Conservation (phyloP, 2,797 vertebrate genomes). For the Crocodylus rhombifer region DNA sequence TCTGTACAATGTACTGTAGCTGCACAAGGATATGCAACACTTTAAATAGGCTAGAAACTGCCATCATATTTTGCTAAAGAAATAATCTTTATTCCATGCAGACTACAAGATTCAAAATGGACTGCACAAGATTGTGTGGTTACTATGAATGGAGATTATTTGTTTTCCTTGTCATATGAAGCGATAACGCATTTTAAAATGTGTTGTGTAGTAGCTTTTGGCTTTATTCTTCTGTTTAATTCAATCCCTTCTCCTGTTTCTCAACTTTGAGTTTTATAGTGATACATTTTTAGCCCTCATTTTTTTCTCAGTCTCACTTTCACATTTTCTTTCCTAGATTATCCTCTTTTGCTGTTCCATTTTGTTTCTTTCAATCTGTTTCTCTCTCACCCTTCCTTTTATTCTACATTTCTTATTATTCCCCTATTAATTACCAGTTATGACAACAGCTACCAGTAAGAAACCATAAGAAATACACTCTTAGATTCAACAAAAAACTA, state of each 20-base stretch:
- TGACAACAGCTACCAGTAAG: neutral
- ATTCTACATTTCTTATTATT: neutral
- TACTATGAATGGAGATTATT: neutral
- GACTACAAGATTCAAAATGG: neutral
- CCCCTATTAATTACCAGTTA: neutral
- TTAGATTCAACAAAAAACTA: neutral
- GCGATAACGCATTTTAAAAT: neutral
- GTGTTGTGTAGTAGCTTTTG: neutral
- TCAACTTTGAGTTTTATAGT: neutral
- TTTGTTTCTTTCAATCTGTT: neutral
- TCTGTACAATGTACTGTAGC: neutral
- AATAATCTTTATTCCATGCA: neutral
- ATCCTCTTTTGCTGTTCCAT: neutral
- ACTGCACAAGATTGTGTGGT: neutral
- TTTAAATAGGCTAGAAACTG: neutral
- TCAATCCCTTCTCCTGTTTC: neutral
- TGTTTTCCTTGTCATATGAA: neutral
- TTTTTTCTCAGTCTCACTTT: neutral
- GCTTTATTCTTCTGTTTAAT: neutral
- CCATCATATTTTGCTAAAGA: neutral
- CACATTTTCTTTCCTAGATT: neutral
- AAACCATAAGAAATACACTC: neutral
- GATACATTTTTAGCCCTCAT: neutral
- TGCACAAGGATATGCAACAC: neutral
- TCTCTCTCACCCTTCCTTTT: slow-evolving; percentile 19